Evolutionary conservation across 2,888 invertebrate species (phyloP), one percentile per base, ranked within the genome.

Genomic region (Panorpa germanica): DNA sequence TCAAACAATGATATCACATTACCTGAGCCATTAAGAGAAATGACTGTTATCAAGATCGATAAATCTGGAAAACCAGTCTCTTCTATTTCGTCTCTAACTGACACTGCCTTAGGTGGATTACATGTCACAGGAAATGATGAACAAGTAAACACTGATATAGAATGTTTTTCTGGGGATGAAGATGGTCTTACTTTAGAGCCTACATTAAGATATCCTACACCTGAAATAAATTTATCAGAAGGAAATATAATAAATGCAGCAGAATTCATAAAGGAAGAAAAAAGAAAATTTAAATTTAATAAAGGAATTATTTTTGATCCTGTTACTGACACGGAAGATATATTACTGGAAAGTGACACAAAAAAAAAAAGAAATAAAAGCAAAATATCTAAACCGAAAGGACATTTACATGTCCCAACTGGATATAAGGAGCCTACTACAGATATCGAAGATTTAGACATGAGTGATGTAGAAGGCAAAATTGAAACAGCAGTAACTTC

Each of bases 321-420:
- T 9, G 41, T 52, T 3, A 61, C 61, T 5, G 62, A 62, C 38
- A 53, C 55, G 3, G 62, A 63, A 41, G 62, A 61, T 36, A 45
- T 58, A 30, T 39, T 36, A 31, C 16, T 35, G 12, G 42, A 44
- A 5, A 47, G 45, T 8, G 46, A 45, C 43, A 48, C 6, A 47
- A 50, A 29, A 53, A 50, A 39, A 54, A 51, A 36, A 31, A 43
- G 3, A 48, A 49, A 41, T 43, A 45, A 4, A 48, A 28, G 25
- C 18, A 28, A 34, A 9, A 31, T 19, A 28, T 23, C 10, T 6
- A 35, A 23, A 16, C 15, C 20, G 4, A 13, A 4, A 4, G 18
- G 21, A 14, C 23, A 20, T 15, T 28, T 30, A 15, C 36, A 30
- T 17, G 33, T 31, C 5, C 26, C 31, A 17, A 24, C 34, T 29